Evolutionary conservation across 2,888 invertebrate genomes (phyloP), one percentile per base, ranked within the genome.

Genomic region (Elegia similella): DNA sequence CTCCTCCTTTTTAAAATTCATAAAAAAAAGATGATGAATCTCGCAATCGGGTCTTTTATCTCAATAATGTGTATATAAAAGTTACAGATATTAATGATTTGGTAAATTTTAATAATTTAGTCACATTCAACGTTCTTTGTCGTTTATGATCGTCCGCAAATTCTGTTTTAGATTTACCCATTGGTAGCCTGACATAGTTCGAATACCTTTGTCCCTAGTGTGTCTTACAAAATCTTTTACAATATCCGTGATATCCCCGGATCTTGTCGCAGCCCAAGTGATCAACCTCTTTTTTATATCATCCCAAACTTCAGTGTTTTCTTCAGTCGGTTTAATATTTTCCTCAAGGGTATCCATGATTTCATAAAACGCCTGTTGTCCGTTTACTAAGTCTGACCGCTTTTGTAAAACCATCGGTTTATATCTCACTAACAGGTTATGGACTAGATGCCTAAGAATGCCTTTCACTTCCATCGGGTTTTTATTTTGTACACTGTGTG

Each of bases 331-430:
- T n/a, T 10, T 15, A 38, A 50, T 50, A 34, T 50, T 50, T 34
- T 50, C 50, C n/a, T 50, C 50, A 10, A 50, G 1, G 12, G 6
- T 32, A 10, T 50, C 50, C 6, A 38, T 12, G 15, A 50, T 50
- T 38, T 50, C 50, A 34, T 38, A 50, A 34, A 50, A 50, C 6
- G 50, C 50, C 15, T 50, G 50, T 17, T 50, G 50, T 10, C 6
- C 16, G 0, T 50, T 16, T n/a, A 50, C 3, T 16, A n/a, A 5
- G 1, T 38, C 17, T 2, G 50, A 2, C 1, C 34, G 16, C 7
- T 34, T 34, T 6, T 1, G 50, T 6, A 50, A 10, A 12, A 13
- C 6, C 17, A 50, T 17, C 12, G 50, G 50, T 17, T 50, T 34
- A 16, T 50, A 17, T 6, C 50, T 34, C 0, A 17, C 17, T 17